Evolutionary conservation across 2,113 vertebrate species (phyloP).

Genomic region (Choloepus hoffmanni): DNA sequence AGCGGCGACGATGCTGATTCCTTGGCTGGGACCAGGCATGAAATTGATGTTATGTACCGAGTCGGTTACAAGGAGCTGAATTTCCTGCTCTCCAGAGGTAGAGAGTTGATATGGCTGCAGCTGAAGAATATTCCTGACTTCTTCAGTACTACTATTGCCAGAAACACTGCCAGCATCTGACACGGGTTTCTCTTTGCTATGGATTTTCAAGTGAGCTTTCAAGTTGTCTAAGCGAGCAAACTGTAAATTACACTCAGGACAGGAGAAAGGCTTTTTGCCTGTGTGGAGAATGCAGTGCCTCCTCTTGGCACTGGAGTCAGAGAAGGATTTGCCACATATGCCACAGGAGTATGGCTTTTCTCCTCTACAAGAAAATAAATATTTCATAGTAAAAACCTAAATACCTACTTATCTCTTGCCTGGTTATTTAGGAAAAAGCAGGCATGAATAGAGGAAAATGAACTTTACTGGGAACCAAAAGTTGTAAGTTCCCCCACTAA

Average conservation of each 20-base stretch:
- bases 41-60: constrained; percentile 93
- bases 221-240: constrained; percentile 97
- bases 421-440: not conserved
- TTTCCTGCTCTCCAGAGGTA: constrained; percentile 91
- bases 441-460: not conserved
- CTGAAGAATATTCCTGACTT: constrained; percentile 90
- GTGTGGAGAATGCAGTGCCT: constrained; percentile 96
- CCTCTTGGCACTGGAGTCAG: constrained; percentile 95
- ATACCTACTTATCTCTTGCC: not conserved
- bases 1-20: constrained; percentile 91
- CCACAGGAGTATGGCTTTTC: constrained; percentile 96
- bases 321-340: constrained; percentile 95
- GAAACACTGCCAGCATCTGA: constrained; percentile 48
- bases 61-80: constrained; percentile 94
- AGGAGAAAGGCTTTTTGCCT: constrained; percentile 95
- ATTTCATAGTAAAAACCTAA: not conserved
- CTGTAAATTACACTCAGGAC: constrained; percentile 92
- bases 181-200: constrained; percentile 92
- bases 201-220: constrained; percentile 94
- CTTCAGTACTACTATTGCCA: constrained; percentile 75
- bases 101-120: constrained; percentile 94
- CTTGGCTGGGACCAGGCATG: constrained; percentile 89
- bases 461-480: not conserved
- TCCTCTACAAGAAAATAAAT: constrained; percentile 88
- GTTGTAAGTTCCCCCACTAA: not conserved